Base-by-base conservation (phyloP, 2,113 vertebrate species). In the Kobus ellipsiprymnus region DNA sequence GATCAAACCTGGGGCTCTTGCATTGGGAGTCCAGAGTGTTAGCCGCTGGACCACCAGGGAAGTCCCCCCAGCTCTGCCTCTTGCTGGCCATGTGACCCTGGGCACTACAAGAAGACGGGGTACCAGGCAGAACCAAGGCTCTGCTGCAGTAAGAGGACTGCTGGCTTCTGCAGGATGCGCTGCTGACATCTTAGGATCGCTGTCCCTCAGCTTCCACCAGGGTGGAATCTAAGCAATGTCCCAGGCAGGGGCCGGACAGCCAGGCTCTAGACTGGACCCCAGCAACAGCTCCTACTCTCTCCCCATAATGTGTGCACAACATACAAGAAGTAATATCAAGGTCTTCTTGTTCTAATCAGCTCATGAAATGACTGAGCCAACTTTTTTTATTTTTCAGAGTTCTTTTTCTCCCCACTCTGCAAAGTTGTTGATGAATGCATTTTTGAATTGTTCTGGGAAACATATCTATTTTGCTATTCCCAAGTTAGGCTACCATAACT, bases 401-500 rank as follows among this genome's bases (percentile, higher is more conserved):
- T 78, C 50, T 84, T 93, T 64, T n/a, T 16, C 27, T 16, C n/a
- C 13, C 71, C 83, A 33, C 25, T 90, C 55, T 23, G 6, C 57
- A 52, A 67, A 88, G 16, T 33, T 81, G 40, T 90, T 80, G 57
- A 40, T 78, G 16, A 91, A n/a, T 40, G 3, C 27, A 80, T 95
- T 77, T 95, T 84, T 92, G 54, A 94, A 84, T 64, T 95, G 16
- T 87, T 90, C 74, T 84, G 36, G 36, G 48, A 96, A 93, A 92
- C 50, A 89, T 16, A 88, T 29, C 48, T 74, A 82, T 25, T 71
- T 85, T 93, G 78, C 86, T 87, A 36, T 92, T 84, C 29, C 59
- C 67, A 50, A 94, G 55, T 30, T 44, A 85, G 21, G 88, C 29
- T 87, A 90, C 54, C 81, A 82, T 80, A 89, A 91, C 81, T 91